Conservation (phyloP, 2,113 vertebrate genomes). For the Grantiella picta region DNA sequence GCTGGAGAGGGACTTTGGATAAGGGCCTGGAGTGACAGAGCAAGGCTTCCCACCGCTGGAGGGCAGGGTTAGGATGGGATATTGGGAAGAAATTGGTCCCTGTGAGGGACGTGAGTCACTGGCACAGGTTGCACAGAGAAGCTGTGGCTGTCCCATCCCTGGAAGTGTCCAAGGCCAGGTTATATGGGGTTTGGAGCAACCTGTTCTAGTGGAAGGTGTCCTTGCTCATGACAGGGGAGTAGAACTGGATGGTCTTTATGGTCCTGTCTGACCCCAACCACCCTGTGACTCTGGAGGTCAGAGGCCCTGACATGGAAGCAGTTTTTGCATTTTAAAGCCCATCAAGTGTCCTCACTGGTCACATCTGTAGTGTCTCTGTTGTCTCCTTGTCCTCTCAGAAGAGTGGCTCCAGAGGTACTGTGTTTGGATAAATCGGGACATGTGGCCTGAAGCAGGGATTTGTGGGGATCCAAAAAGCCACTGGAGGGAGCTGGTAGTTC, state of each 20-base stretch:
- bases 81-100: neutral
- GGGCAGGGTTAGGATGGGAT: neutral
- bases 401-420: neutral
- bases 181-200: neutral
- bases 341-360: rapidly evolving
- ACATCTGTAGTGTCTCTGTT: rapidly evolving
- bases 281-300: neutral
- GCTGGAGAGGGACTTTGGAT: neutral
- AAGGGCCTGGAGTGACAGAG: neutral
- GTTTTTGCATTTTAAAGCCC: neutral
- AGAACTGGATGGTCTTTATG: neutral
- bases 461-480: neutral
- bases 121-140: neutral
- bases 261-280: neutral
- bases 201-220: neutral
- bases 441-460: neutral
- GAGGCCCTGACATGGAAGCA: neutral
- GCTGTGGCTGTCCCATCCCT: neutral
- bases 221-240: neutral
- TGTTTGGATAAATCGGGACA: neutral
- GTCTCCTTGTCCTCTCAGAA: neutral
- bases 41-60: neutral
- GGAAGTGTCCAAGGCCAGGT: neutral
- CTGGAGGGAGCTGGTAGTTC: neutral
- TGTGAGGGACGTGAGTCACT: neutral